phyloP scores from a whole-genome alignment of 2,113 vertebrate genomes.

The Psilopogon haemacephalus region DNA sequence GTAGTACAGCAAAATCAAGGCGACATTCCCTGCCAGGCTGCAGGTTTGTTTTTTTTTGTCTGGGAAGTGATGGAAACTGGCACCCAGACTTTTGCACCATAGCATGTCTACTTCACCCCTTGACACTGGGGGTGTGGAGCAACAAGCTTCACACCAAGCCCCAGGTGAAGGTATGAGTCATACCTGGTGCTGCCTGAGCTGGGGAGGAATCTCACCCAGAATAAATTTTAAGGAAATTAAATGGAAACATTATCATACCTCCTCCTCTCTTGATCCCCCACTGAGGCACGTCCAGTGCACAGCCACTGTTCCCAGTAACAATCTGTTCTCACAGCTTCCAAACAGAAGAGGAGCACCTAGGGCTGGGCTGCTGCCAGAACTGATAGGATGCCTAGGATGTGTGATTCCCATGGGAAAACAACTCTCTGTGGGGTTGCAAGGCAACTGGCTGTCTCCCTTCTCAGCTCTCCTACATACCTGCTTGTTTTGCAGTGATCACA shows the following conservation, averaged over 20 bases:
- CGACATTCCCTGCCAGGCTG: neutral
- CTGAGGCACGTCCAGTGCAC: neutral
- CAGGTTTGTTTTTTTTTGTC: rapidly evolving
- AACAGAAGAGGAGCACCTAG: neutral
- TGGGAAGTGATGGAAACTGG: neutral
- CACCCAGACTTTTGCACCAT: neutral
- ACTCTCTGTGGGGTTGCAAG: neutral
- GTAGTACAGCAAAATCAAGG: neutral
- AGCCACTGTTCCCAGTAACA: neutral
- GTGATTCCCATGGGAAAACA: slow-evolving; percentile 17
- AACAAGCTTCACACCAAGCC: neutral
- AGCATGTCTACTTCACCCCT: neutral
- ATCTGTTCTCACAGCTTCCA: slow-evolving; percentile 40
- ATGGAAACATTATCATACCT: neutral
- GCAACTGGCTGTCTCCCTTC: neutral
- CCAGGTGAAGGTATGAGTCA: neutral
- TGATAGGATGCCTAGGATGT: neutral
- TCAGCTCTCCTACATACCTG: neutral
- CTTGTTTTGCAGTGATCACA: neutral
- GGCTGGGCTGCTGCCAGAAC: slow-evolving; percentile 37
- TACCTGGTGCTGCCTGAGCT: neutral
- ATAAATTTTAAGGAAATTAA: neutral
- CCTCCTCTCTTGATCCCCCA: neutral
- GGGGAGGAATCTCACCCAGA: neutral
- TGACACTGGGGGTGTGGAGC: neutral